phyloP scores from a whole-genome alignment of 2,888 invertebrate species.

The Hypolimnas misippus region DNA sequence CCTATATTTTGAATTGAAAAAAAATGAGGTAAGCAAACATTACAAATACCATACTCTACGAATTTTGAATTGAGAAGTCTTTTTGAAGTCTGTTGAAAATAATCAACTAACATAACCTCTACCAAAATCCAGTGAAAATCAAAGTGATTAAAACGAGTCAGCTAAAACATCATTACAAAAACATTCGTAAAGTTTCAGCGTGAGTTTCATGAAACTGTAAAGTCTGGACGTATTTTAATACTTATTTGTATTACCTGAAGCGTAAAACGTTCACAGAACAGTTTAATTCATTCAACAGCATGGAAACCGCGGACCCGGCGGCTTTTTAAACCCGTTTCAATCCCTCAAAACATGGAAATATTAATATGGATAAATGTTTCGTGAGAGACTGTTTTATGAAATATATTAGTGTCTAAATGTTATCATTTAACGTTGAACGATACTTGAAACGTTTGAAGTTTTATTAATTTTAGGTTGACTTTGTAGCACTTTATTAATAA shows the following conservation, averaged over 20 bases:
- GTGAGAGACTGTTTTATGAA: slow-evolving; percentile 2
- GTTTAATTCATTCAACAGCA: slow-evolving; percentile 40
- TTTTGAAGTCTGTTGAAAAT: no score
- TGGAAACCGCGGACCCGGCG: slow-evolving; percentile 34
- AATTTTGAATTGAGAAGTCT: no score
- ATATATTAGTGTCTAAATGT: no score
- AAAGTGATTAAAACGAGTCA: not conserved
- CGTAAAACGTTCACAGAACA: slow-evolving; percentile 30
- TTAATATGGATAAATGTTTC: slow-evolving; percentile 6
- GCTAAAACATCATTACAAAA: not conserved
- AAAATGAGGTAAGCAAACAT: no score
- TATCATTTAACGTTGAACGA: no score
- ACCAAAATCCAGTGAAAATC: not conserved
- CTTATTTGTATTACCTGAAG: slow-evolving; percentile 33
- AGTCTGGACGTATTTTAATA: slow-evolving; percentile 21
- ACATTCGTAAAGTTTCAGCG: not conserved
- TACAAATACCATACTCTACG: no score
- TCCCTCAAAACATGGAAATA: slow-evolving; percentile 31
- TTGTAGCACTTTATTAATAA: no score
- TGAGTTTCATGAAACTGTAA: not conserved
- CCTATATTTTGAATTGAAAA: no score
- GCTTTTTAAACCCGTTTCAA: slow-evolving; percentile 33
- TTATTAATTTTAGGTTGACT: no score
- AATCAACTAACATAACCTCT: no score
- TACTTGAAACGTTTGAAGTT: no score